Base-by-base conservation (phyloP, 2,797 vertebrate genomes). In the Alca torda region DNA sequence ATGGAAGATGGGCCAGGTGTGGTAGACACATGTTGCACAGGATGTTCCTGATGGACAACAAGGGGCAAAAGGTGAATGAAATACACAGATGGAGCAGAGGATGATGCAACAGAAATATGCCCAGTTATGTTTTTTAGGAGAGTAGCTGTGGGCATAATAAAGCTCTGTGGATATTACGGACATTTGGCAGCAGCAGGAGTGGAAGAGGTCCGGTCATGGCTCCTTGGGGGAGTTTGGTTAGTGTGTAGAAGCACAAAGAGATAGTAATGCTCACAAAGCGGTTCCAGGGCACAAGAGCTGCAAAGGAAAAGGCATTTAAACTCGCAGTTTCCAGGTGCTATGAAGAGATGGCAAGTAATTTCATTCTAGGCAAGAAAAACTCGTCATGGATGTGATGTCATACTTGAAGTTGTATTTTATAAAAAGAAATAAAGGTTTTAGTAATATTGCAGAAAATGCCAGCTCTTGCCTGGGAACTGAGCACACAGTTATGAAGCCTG, bases 251-350 rank as follows among this genome's bases (percentile, higher is more conserved):
- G 10, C 69, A 78, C 45, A 26, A 35, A 59, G 65, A 82, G 16
- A 24, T 0, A 41, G 30, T 4, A 7, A 4, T 14, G 18, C 7
- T 20, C 25, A 18, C 39, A n/a, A 24, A 89, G 25, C 48, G 20
- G 33, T 56, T 93, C 17, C 41, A 68, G 45, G 31, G 26, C 20
- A 28, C 31, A 50, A 56, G 53, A 74, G 4, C 45, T 83, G 19
- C 37, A 65, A 33, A 53, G 69, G 10, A 86, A 73, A 84, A 72
- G 6, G 7, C 4, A 0, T 73, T 89, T 82, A 33, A 77, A 78
- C 21, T 77, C 0, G 0, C 12, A 15, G 8, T 67, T 75, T 56
- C 45, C 1, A 4, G 6, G n/a, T 48, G 24, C 19, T 35, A 13
- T 6, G 16, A 80, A 60, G 56, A 80, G 13, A 50, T 28, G 20